A percentile compares a stretch with the other conserved stretches of the same genome.
Conservation (phyloP, 2,797 vertebrate genomes). For the Phoeniculus purpureus region DNA sequence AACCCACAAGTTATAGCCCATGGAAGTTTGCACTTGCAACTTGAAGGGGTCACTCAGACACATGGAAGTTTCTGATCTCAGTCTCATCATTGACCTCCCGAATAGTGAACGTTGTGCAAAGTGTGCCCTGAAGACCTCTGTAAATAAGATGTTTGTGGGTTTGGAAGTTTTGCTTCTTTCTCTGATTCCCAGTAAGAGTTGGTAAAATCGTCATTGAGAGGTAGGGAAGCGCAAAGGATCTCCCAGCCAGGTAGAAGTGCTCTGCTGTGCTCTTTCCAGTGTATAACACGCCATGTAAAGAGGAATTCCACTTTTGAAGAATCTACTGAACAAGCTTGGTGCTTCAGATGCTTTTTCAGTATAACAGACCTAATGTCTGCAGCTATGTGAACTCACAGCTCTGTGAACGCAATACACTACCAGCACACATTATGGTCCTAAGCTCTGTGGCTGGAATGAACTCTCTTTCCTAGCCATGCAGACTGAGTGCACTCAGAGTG, state of each 20-base stretch:
- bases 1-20: not conserved
- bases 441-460: not conserved
- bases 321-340: not conserved
- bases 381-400: not conserved
- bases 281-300: not conserved
- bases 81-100: not conserved
- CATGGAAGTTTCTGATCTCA: conserved; percentile 4
- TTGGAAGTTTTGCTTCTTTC: not conserved
- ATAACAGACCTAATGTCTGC: not conserved
- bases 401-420: not conserved
- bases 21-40: not conserved
- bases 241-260: not conserved
- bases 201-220: not conserved
- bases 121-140: not conserved
- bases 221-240: not conserved
- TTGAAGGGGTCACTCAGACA: not conserved
- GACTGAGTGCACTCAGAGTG: not conserved
- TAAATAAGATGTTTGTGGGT: not conserved
- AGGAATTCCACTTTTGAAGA: not conserved
- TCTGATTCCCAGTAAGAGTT: not conserved
- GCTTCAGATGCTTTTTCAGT: not conserved
- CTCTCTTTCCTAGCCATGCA: not conserved
- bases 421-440: not conserved
- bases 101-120: not conserved
- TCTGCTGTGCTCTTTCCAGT: not conserved